A percentile compares a stretch with the other conserved stretches of the same genome.
Conservation (phyloP, 2,888 invertebrate genomes). For the Drosophila putrida region DNA sequence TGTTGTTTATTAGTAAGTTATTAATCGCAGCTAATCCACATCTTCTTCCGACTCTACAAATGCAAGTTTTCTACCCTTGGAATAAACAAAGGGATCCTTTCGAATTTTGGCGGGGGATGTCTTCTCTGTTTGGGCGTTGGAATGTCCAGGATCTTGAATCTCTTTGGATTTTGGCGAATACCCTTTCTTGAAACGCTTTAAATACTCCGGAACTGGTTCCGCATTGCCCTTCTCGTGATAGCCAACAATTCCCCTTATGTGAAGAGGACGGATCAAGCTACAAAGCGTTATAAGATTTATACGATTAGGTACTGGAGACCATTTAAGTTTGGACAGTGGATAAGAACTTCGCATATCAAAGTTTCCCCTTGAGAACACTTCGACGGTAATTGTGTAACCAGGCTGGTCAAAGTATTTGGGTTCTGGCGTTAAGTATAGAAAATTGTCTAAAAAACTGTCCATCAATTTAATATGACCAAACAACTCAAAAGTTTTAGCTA, state of each 20-base stretch:
- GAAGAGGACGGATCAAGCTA: conserved; percentile 57
- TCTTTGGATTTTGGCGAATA: conserved; percentile 19
- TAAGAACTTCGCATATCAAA: background rate
- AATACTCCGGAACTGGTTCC: conserved; percentile 43
- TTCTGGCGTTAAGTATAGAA: conserved; percentile 30
- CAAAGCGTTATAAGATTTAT: conserved; percentile 62
- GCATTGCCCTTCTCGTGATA: conserved; percentile 34
- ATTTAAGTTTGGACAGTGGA: conserved; percentile 29
- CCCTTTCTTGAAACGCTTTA: conserved; percentile 40
- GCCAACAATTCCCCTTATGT: conserved; percentile 56
- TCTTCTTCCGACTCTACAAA: conserved; percentile 44
- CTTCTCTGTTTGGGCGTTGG: background rate
- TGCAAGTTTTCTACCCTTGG: conserved; percentile 22
- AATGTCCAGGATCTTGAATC: background rate
- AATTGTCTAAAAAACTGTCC: conserved; percentile 23
- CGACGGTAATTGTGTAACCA: conserved; percentile 10
- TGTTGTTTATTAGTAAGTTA: too few relatives aligned
- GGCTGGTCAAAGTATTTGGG: conserved; percentile 13
- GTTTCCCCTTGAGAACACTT: background rate
- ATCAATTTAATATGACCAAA: conserved; percentile 49
- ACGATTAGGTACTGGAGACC: conserved; percentile 60
- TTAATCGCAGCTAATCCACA: conserved; percentile 1
- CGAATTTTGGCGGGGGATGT: background rate
- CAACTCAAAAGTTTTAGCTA: conserved; percentile 40
- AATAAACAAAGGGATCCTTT: background rate